Evolutionary conservation across 2,888 invertebrate species (phyloP).

Genomic region (Nomada fucata): DNA sequence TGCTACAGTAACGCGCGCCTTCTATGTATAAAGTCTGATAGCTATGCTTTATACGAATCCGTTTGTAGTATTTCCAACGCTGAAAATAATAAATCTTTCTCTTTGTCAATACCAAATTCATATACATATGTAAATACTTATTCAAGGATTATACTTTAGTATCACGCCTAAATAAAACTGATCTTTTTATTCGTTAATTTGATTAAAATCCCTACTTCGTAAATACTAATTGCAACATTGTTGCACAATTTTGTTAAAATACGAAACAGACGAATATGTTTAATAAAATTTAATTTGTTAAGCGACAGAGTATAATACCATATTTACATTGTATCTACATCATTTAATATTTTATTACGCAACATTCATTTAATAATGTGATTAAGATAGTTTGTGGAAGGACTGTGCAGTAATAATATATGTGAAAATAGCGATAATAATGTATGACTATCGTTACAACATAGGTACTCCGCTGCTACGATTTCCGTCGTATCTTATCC

Average conservation of each 20-base stretch:
- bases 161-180: neutral
- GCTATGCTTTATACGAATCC: neutral
- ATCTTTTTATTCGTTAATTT: neutral
- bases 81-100: neutral
- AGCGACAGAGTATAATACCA: slow-evolving; percentile 30
- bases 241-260: slow-evolving; percentile 14
- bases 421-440: slow-evolving; percentile 50
- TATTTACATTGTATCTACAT: slow-evolving; percentile 53
- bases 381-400: slow-evolving; percentile 50
- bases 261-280: slow-evolving; percentile 38
- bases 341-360: slow-evolving; percentile 39
- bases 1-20: slow-evolving; percentile 33
- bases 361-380: slow-evolving; percentile 39
- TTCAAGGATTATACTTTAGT: neutral
- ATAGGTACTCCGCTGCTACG: slow-evolving; percentile 25
- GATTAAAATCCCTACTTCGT: slow-evolving; percentile 15
- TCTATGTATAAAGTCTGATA: slow-evolving; percentile 38
- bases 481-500: slow-evolving; percentile 50
- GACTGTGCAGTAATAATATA: slow-evolving; percentile 48
- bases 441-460: slow-evolving; percentile 35
- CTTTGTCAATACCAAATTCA: too few relatives aligned
- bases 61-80: neutral
- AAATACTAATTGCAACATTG: slow-evolving; percentile 1
- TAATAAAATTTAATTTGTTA: slow-evolving; percentile 50
- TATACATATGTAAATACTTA: neutral